These are phyloP conservation scores for Spatulosminthurus flaviceps DNA, from an alignment of 2,888 invertebrate species.

Conservation along the genomic window DNA sequence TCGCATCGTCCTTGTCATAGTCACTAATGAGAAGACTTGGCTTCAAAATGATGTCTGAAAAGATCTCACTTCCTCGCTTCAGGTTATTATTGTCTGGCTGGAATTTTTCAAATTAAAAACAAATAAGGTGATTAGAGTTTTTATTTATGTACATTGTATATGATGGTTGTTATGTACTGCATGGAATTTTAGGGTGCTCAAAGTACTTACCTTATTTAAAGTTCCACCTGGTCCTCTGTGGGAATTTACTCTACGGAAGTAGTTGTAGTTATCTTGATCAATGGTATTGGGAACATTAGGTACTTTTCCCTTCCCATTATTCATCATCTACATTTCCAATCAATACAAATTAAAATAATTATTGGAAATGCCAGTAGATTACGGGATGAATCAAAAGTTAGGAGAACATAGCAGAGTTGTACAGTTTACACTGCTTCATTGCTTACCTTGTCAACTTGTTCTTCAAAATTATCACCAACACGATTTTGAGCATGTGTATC, in stretches of 20 bases:
- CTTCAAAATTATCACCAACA: constrained; percentile 78
- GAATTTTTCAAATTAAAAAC: too few species aligned
- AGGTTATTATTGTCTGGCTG: not conserved
- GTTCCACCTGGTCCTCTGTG: constrained; percentile 23
- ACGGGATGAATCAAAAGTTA: too few species aligned
- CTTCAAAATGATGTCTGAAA: constrained; percentile 51
- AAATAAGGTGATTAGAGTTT: too few species aligned
- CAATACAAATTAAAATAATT: too few species aligned
- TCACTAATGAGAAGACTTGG: constrained; percentile 45
- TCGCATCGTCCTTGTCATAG: constrained; percentile 39
- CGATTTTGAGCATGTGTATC: constrained; percentile 69
- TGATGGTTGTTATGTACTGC: too few species aligned
- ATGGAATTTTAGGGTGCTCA: too few species aligned
- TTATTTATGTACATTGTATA: too few species aligned
- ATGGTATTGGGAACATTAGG: not conserved
- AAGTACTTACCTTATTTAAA: not conserved
- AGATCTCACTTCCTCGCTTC: constrained; percentile 44
- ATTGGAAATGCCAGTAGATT: too few species aligned
- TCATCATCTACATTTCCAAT: constrained; percentile 53
- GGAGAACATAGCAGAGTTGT: too few species aligned
- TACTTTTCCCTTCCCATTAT: not conserved
- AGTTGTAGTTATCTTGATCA: constrained; percentile 41
- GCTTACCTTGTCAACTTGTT: constrained; percentile 69
- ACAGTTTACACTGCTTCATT: too few species aligned
- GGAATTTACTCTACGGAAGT: constrained; percentile 43